Conservation (phyloP, 2,113 vertebrate species). For the Fulmarus glacialis region DNA sequence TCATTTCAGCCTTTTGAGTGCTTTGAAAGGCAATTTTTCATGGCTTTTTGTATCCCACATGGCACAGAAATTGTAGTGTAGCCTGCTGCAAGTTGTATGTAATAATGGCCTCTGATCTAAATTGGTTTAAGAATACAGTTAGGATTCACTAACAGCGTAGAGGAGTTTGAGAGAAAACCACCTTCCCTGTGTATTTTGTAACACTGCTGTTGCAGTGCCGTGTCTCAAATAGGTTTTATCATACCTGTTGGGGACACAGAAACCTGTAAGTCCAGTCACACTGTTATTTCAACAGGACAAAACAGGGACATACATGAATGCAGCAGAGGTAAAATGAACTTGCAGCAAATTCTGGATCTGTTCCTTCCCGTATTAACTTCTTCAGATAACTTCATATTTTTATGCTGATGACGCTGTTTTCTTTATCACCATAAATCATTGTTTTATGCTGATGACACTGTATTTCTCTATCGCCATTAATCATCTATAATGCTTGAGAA, state of each 20-base stretch:
- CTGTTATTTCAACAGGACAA: neutral
- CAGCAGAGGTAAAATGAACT: neutral
- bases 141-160: neutral
- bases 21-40: slow-evolving; percentile 4
- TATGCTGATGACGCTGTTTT: slow-evolving; percentile 14
- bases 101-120: neutral
- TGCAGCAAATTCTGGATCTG: neutral
- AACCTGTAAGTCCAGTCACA: neutral
- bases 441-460: slow-evolving; percentile 55
- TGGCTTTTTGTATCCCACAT: neutral
- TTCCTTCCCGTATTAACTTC: neutral
- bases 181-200: neutral
- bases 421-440: slow-evolving; percentile 58
- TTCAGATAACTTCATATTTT: slow-evolving; percentile 7
- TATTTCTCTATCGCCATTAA: slow-evolving; percentile 53
- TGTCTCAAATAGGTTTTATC: neutral
- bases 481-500: slow-evolving; percentile 36
- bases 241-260: neutral
- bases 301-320: neutral
- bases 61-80: neutral
- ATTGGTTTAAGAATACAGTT: neutral
- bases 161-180: neutral
- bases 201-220: neutral
- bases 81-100: neutral
- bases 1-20: neutral